Percentiles rank a stretch among this genome's conserved stretches.
These are phyloP conservation scores for Rhagoletis zephyria DNA, from an alignment of 1,140 invertebrate species.

Conservation along the genomic window DNA sequence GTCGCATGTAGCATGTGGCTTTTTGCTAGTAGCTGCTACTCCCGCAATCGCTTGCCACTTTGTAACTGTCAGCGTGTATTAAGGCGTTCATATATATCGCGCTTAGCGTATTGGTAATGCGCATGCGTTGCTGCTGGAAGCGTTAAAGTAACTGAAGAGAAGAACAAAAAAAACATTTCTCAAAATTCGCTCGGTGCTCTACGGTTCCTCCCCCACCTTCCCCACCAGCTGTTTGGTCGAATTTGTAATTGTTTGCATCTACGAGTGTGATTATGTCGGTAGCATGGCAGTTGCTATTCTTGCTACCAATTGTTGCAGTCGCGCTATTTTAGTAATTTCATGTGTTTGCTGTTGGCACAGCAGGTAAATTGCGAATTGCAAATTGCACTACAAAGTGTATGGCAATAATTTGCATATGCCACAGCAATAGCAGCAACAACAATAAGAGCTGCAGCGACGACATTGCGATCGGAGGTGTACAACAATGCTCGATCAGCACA, in stretches of 20 bases:
- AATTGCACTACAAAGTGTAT: slow-evolving; percentile 54
- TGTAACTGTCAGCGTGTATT: slow-evolving; percentile 73
- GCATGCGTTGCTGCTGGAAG: slow-evolving; percentile 17
- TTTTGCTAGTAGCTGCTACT: slow-evolving; percentile 52
- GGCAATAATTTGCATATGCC: slow-evolving; percentile 51
- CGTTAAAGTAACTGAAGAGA: background rate
- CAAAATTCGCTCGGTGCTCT: background rate
- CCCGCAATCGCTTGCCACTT: slow-evolving; percentile 71
- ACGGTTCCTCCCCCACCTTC: background rate
- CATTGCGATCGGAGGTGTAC: background rate
- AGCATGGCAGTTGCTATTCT: background rate
- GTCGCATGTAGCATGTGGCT: slow-evolving; percentile 26
- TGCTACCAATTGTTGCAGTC: slow-evolving; percentile 43
- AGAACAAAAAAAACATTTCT: background rate
- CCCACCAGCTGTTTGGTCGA: background rate
- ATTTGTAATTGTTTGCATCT: slow-evolving; percentile 45
- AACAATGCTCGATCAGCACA: slow-evolving; percentile 23
- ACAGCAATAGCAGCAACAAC: slow-evolving; percentile 57
- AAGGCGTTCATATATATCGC: slow-evolving; percentile 72
- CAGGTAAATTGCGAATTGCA: slow-evolving; percentile 55
- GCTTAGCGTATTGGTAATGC: slow-evolving; percentile 43
- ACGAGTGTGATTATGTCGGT: slow-evolving; percentile 31
- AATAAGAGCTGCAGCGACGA: slow-evolving; percentile 47
- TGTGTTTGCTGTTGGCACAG: slow-evolving; percentile 18
- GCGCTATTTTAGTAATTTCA: slow-evolving; percentile 29